Evolutionary conservation across 2,113 vertebrate species (phyloP).

Genomic region (Lynx canadensis): DNA sequence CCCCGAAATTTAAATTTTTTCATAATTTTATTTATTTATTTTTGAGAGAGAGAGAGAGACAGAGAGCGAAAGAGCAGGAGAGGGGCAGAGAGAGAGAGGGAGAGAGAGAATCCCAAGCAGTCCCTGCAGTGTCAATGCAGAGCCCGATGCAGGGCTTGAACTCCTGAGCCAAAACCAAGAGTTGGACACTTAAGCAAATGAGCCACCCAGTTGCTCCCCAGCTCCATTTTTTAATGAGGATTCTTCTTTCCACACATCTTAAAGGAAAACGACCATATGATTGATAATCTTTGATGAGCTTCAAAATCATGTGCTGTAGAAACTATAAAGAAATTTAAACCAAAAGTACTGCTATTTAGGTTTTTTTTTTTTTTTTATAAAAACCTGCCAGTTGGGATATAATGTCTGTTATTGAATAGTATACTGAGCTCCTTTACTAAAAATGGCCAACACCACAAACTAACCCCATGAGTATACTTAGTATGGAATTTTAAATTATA

Average conservation of each 20-base stretch:
- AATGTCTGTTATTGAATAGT: conserved; percentile 30
- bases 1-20: no score
- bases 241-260: conserved; percentile 2
- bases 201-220: no score
- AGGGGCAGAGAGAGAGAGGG: no score
- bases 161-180: no score
- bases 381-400: not conserved
- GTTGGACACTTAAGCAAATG: no score
- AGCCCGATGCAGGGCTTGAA: no score
- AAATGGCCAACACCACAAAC: not conserved
- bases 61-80: no score
- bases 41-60: no score
- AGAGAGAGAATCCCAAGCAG: no score
- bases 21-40: no score
- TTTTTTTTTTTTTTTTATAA: no score
- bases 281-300: conserved; percentile 41
- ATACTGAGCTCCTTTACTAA: conserved; percentile 27
- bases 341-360: not conserved
- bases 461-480: not conserved
- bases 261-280: conserved; percentile 41
- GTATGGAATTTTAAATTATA: not conserved
- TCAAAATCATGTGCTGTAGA: not conserved
- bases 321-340: conserved; percentile 43
- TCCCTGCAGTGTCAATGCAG: no score
- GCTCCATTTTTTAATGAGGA: not conserved